Base-by-base conservation (phyloP, 2,888 invertebrate species). In the Pachydiplax longipennis region DNA sequence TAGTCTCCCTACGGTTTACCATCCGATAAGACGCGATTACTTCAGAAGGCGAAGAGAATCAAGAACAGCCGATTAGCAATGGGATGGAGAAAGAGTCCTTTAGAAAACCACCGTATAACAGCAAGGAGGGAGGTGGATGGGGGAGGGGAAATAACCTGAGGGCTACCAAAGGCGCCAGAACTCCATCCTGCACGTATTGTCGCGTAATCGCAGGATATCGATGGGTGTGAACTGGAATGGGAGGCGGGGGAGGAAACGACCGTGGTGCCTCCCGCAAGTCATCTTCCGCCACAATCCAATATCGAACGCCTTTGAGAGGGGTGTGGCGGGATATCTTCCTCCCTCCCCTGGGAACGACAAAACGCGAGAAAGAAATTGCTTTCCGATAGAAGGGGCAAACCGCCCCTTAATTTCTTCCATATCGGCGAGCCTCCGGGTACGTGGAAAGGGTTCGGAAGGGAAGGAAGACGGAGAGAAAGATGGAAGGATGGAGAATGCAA, bases 361-460 rank as follows among this genome's bases (percentile, higher is more conserved):
- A 73, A 73, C 73, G 73, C 73, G 73, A 65, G 90, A 90, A 91
- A 91, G 91, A 91, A 91, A 91, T 91, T 91, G 91, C 91, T 91
- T 91, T 91, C 91, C 91, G 91, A 91, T 91, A 91, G 83, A 73
- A 40, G 90, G 81, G 61, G 90, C 80, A 80, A 90, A 81, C 80
- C 90, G 80, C 87, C 87, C 87, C 87, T 83, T 83, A 83, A 83
- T 83, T 83, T 53, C 83, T 87, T 87, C 87, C 87, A 87, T 87
- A 87, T 87, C 87, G 87, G 58, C 87, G 87, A 65, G 61, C 61
- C 87, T 87, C 65, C 87, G 87, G 87, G 58, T 87, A 31, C 31
- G 87, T 65, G 87, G 87, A 40, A 65, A 61, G 61, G 61, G 61
- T 87, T 61, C 87, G 87, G 22, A 22, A 44, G 48, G 4, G 48